Evolutionary conservation across 2,888 invertebrate genomes (phyloP).

Genomic region (Mythimna lalbum): DNA sequence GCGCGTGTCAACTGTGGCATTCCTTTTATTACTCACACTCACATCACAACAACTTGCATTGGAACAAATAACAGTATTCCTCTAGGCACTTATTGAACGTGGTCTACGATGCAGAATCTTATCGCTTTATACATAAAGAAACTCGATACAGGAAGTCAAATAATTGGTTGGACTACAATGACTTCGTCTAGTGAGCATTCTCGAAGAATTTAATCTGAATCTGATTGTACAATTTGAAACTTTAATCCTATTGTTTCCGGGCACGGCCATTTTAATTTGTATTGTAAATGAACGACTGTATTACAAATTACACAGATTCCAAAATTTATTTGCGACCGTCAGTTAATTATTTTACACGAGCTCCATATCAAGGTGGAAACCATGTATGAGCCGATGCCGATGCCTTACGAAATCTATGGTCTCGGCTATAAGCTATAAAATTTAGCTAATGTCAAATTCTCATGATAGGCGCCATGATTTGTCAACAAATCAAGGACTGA

Average conservation of each 20-base stretch:
- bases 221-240: conserved; percentile 6
- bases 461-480: no score
- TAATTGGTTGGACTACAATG: conserved; percentile 37
- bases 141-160: conserved; percentile 40
- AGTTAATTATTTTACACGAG: no score
- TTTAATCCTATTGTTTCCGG: conserved; percentile 26
- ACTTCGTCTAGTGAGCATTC: conserved; percentile 25
- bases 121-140: conserved; percentile 40
- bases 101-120: conserved; percentile 44
- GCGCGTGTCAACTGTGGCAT: conserved; percentile 51
- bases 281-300: neutral
- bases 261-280: neutral
- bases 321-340: no score
- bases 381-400: no score
- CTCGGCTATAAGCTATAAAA: no score
- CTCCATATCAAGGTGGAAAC: no score
- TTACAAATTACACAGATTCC: no score
- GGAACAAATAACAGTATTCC: conserved; percentile 25
- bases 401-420: no score
- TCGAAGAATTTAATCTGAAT: conserved; percentile 38
- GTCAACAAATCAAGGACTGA: no score
- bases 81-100: conserved; percentile 28
- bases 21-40: conserved; percentile 41
- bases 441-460: no score
- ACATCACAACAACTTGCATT: conserved; percentile 27